Conservation (phyloP, 2,113 vertebrate genomes). For the Nesoenas mayeri region DNA sequence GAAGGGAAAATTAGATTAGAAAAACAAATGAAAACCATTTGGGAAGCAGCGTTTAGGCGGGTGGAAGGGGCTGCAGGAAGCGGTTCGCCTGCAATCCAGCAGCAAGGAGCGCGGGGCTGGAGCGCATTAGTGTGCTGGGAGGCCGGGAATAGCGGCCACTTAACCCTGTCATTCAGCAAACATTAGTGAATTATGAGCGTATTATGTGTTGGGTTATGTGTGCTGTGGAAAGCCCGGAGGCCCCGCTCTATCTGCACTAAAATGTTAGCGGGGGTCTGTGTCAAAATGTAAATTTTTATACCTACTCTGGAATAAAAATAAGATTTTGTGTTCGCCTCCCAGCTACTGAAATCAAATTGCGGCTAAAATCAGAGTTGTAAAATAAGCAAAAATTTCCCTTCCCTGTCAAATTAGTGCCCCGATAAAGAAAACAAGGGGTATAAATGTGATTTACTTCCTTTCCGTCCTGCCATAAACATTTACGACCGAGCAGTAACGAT, state of each 20-base stretch:
- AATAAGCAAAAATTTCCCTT: constrained; percentile 62
- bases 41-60: constrained; percentile 4
- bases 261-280: constrained; percentile 15
- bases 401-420: constrained; percentile 66
- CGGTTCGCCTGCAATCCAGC: constrained; percentile 58
- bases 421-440: constrained; percentile 58
- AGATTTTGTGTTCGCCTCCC: constrained; percentile 45
- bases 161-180: constrained; percentile 73
- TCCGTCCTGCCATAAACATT: constrained; percentile 45
- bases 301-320: constrained; percentile 24
- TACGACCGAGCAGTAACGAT: neutral
- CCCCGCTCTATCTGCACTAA: neutral
- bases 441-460: constrained; percentile 58
- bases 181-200: constrained; percentile 70
- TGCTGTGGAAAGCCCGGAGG: constrained; percentile 12
- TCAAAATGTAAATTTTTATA: constrained; percentile 58
- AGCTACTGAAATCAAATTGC: constrained; percentile 54
- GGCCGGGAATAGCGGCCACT: constrained; percentile 67
- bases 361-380: constrained; percentile 39
- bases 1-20: constrained; percentile 67
- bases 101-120: constrained; percentile 48
- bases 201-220: constrained; percentile 33
- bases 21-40: constrained; percentile 60
- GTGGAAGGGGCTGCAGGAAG: constrained; percentile 52
- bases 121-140: constrained; percentile 67